These are phyloP conservation scores for Drosophila aff. DNA, from an alignment of 1,140 invertebrate species.

Conservation along the genomic window DNA sequence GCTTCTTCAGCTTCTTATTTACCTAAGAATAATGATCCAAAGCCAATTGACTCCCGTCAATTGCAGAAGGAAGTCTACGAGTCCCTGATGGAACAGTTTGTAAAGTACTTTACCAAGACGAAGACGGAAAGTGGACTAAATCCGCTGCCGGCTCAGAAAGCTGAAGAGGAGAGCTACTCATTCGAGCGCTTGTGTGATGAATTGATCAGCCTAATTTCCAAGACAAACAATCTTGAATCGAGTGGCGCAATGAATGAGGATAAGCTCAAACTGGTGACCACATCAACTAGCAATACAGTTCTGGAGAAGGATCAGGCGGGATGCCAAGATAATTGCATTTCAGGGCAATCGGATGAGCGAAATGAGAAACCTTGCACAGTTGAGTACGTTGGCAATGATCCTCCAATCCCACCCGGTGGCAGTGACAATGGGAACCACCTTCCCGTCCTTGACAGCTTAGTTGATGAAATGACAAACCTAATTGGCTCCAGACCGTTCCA, in stretches of 20 bases:
- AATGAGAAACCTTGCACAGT: not conserved
- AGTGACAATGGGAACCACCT: slow-evolving; percentile 1
- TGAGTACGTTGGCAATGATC: not conserved
- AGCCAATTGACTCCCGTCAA: not conserved
- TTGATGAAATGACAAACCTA: slow-evolving; percentile 7
- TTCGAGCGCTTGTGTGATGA: slow-evolving; percentile 14
- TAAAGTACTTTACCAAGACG: not conserved
- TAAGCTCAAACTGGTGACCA: not conserved
- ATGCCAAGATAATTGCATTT: not conserved
- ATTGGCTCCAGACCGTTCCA: slow-evolving; percentile 9
- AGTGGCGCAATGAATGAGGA: not conserved
- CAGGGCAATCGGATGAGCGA: not conserved
- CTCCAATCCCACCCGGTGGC: not conserved
- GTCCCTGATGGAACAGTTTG: slow-evolving; percentile 14
- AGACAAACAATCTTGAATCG: not conserved
- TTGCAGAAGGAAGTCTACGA: slow-evolving; percentile 15
- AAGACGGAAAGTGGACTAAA: not conserved
- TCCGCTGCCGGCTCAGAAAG: not conserved
- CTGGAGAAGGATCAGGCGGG: not conserved
- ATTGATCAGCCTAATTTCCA: not conserved
- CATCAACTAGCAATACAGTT: not conserved
- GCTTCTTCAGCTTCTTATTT: not conserved
- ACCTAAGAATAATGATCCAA: too few species aligned
- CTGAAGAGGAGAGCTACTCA: not conserved
- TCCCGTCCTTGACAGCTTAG: slow-evolving; percentile 24